Conservation (phyloP, 2,113 vertebrate genomes). For the Fregata magnificens region DNA sequence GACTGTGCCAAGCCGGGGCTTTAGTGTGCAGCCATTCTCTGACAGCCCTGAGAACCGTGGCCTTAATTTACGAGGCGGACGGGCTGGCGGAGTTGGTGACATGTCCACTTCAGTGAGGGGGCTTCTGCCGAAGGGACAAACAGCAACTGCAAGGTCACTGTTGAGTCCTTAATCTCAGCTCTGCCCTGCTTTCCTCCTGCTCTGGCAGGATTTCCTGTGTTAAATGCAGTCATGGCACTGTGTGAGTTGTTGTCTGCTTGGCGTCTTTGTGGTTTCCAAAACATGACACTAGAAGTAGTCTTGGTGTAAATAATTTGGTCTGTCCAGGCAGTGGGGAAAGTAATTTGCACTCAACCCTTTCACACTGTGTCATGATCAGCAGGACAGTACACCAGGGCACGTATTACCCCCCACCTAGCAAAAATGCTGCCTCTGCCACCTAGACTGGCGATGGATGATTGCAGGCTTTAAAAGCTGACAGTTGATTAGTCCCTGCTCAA, state of each 20-base stretch:
- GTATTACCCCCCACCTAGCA: neutral
- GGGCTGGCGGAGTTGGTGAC: neutral
- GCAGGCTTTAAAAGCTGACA: neutral
- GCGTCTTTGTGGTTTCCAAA: neutral
- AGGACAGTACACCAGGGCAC: neutral
- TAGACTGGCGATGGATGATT: neutral
- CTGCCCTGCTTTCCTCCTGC: neutral
- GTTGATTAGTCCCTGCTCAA: neutral
- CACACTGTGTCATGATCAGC: rapidly evolving
- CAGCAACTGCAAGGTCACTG: neutral
- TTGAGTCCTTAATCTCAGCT: neutral
- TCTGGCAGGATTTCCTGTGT: neutral
- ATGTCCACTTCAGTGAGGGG: neutral
- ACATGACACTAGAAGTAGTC: neutral
- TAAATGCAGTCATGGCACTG: rapidly evolving
- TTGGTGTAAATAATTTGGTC: neutral
- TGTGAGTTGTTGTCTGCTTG: neutral
- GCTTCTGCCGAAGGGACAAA: neutral
- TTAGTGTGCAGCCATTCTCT: neutral
- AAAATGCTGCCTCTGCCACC: neutral
- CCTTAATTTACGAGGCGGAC: neutral
- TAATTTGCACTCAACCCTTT: neutral
- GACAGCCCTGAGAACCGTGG: neutral
- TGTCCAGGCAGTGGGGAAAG: neutral
- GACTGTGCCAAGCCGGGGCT: neutral